phyloP scores from a whole-genome alignment of 2,797 vertebrate genomes.

The Xiphorhynchus erythropygius region DNA sequence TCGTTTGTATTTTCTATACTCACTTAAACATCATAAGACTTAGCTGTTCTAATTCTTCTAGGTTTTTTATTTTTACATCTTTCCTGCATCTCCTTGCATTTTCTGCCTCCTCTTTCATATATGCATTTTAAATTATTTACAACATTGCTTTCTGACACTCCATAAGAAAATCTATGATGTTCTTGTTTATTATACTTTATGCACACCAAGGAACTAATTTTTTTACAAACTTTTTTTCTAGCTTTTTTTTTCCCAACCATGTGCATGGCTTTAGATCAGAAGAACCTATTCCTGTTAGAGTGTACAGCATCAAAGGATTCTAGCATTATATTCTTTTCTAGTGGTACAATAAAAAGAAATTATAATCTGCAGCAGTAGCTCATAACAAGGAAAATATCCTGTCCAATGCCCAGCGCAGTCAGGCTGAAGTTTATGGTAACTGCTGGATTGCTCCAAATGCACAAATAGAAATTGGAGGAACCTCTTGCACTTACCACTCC shows the following conservation, averaged over 20 bases:
- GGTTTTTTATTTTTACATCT: not conserved
- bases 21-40: not conserved
- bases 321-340: not conserved
- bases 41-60: not conserved
- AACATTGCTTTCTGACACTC: not conserved
- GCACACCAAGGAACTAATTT: not conserved
- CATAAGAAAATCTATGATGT: not conserved
- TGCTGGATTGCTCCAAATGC: not conserved
- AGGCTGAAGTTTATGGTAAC: not conserved
- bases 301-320: not conserved
- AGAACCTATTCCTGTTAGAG: not conserved
- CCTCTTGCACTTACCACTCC: not conserved
- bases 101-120: not conserved
- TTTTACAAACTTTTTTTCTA: not conserved
- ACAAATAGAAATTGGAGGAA: accelerated
- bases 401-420: accelerated
- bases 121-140: not conserved
- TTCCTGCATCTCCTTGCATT: not conserved
- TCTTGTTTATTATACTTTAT: not conserved
- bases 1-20: not conserved
- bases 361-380: not conserved
- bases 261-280: not conserved
- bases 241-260: not conserved
- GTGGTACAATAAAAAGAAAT: not conserved
- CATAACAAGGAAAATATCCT: not conserved